These are phyloP conservation scores for Pseudomyrmex flavicornis DNA, from an alignment of 1,140 invertebrate genomes.

Conservation along the genomic window DNA sequence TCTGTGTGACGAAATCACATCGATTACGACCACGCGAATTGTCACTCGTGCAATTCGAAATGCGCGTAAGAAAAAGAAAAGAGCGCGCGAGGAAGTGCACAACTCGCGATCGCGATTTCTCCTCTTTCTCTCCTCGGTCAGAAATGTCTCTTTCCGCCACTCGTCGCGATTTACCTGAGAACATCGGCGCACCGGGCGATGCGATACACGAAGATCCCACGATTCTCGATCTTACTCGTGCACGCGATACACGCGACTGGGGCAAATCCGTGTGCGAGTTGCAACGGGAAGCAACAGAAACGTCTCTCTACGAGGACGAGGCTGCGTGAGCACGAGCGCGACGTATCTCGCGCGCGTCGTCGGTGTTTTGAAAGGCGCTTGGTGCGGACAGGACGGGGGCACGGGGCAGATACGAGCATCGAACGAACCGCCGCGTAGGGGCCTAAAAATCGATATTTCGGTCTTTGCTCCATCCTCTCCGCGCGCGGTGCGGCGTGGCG, in stretches of 20 bases:
- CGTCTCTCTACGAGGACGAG: conserved; percentile 24
- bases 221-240: conserved; percentile 2
- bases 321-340: conserved; percentile 53
- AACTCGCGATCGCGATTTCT: background rate
- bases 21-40: background rate
- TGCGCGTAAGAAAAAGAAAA: no score
- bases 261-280: background rate
- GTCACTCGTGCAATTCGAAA: no score
- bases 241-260: conserved; percentile 33
- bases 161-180: conserved; percentile 74
- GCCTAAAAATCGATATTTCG: conserved; percentile 86
- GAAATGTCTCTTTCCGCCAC: background rate
- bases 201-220: conserved; percentile 21
- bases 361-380: conserved; percentile 79
- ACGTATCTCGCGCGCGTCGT: conserved; percentile 71
- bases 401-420: conserved; percentile 84
- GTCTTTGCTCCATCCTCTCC: conserved; percentile 85
- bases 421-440: conserved; percentile 84
- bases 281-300: conserved; percentile 39
- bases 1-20: background rate
- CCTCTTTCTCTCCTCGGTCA: background rate
- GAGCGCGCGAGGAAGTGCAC: background rate
- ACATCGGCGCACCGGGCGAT: conserved; percentile 70
- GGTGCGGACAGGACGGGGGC: conserved; percentile 73
- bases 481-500: conserved; percentile 61